phyloP scores from a whole-genome alignment of 2,113 vertebrate genomes.

The Spheniscus mendiculus region DNA sequence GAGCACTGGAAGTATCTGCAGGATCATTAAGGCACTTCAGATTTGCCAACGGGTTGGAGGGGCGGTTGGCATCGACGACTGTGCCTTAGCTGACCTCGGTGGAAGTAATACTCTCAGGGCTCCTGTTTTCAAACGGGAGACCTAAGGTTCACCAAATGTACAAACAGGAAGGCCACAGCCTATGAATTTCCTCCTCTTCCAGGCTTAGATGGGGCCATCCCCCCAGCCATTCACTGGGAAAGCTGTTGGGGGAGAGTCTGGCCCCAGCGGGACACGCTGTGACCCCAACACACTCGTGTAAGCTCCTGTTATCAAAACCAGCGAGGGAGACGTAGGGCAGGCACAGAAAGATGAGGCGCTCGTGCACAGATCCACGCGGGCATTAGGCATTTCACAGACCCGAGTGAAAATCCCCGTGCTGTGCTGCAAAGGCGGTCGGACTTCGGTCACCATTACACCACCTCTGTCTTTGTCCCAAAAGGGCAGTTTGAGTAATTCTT shows the following conservation, averaged over 20 bases:
- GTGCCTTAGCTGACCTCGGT: not conserved
- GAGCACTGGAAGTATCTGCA: not conserved
- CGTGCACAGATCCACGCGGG: rapidly evolving
- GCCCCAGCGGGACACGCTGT: rapidly evolving
- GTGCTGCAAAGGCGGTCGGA: rapidly evolving
- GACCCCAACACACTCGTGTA: rapidly evolving
- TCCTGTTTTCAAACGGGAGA: not conserved
- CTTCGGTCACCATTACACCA: not conserved
- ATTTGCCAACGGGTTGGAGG: not conserved
- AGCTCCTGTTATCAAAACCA: not conserved
- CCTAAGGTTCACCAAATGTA: not conserved
- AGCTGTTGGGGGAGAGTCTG: not conserved
- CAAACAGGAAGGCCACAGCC: not conserved
- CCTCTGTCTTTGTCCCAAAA: not conserved
- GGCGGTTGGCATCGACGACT: not conserved
- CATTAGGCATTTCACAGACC: not conserved
- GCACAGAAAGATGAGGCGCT: not conserved
- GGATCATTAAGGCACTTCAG: not conserved
- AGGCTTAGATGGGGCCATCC: too few relatives aligned
- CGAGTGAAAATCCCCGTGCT: not conserved
- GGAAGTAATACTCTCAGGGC: not conserved
- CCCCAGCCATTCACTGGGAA: rapidly evolving
- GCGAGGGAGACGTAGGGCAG: not conserved
- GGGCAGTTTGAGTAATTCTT: not conserved
- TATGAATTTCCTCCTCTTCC: not conserved